Evolutionary conservation across 64 coral and sea anemone genomes (phyloP).

Genomic region (Orbicella faveolata): DNA sequence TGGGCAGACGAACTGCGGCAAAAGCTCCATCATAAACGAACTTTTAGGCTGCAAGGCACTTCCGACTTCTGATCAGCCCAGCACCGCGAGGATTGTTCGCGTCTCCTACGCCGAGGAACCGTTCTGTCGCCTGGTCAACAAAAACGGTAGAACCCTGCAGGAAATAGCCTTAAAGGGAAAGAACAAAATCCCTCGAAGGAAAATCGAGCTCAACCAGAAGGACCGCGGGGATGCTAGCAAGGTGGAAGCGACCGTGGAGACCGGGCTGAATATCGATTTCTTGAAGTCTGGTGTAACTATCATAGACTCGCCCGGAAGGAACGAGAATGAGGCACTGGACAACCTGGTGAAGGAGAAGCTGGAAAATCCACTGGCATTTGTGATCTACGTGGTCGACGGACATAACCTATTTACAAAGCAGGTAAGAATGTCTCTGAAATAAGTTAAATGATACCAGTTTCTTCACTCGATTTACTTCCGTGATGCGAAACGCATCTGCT

Average conservation of each 20-base stretch:
- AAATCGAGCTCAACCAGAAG: slow-evolving; percentile 51
- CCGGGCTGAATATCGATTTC: slow-evolving; percentile 53
- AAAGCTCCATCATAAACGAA: slow-evolving; percentile 78
- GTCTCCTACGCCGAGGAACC: slow-evolving; percentile 46
- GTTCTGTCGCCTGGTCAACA: slow-evolving; percentile 11
- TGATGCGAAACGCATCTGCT: neutral
- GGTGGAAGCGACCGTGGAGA: slow-evolving; percentile 37
- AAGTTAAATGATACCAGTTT: neutral
- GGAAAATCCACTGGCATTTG: slow-evolving; percentile 55
- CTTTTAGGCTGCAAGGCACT: slow-evolving; percentile 40
- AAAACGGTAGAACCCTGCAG: slow-evolving; percentile 11
- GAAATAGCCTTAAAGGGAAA: neutral
- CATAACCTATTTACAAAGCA: slow-evolving; percentile 58
- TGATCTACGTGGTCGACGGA: slow-evolving; percentile 73
- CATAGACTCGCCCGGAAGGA: slow-evolving; percentile 66
- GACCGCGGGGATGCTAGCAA: slow-evolving; percentile 30
- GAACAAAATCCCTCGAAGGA: slow-evolving; percentile 52
- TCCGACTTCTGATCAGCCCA: slow-evolving; percentile 59
- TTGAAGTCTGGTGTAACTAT: slow-evolving; percentile 59
- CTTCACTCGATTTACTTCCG: neutral
- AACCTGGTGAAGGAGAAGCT: slow-evolving; percentile 51
- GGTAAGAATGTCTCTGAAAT: slow-evolving; percentile 17
- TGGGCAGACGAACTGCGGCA: slow-evolving; percentile 71
- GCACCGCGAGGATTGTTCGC: slow-evolving; percentile 62
- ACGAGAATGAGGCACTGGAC: slow-evolving; percentile 61